Conservation (phyloP, 2,797 vertebrate genomes). For the Geotrypetes seraphini region DNA sequence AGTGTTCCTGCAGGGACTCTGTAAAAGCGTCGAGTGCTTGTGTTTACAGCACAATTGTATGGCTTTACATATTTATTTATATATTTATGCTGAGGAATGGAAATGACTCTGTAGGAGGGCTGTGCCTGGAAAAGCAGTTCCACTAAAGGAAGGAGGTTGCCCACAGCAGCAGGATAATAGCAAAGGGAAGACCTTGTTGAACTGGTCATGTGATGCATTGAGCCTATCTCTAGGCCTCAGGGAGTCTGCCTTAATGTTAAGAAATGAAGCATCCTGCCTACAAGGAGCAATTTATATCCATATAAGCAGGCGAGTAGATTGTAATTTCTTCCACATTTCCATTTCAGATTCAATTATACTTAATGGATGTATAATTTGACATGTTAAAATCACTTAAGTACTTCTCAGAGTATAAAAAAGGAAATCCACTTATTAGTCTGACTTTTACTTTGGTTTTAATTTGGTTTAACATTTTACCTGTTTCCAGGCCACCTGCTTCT, state of each 20-base stretch:
- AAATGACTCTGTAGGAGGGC: too few relatives aligned
- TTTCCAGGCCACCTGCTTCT: too few relatives aligned
- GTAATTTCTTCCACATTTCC: constrained; percentile 34
- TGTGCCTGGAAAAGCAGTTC: too few relatives aligned
- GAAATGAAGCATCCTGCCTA: constrained; percentile 37
- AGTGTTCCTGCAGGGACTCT: too few relatives aligned
- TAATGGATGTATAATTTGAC: constrained; percentile 35
- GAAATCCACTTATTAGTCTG: too few relatives aligned
- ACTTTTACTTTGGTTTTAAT: too few relatives aligned
- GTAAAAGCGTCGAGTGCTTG: too few relatives aligned
- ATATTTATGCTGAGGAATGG: too few relatives aligned
- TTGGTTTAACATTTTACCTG: too few relatives aligned
- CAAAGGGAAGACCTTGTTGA: constrained; percentile 30
- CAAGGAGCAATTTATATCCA: constrained; percentile 40
- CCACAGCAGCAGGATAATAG: constrained; percentile 21
- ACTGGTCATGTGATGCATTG: constrained; percentile 46
- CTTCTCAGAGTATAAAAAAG: constrained; percentile 19
- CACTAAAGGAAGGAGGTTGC: too few relatives aligned
- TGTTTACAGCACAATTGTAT: too few relatives aligned
- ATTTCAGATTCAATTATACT: constrained; percentile 48
- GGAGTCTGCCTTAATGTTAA: constrained; percentile 38
- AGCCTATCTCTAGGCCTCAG: constrained; percentile 32
- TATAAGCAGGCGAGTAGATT: constrained; percentile 41
- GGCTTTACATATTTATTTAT: too few relatives aligned
- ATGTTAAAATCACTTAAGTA: constrained; percentile 35